These are phyloP conservation scores for Ennomos erosarius DNA, from an alignment of 2,888 invertebrate genomes.

Conservation along the genomic window DNA sequence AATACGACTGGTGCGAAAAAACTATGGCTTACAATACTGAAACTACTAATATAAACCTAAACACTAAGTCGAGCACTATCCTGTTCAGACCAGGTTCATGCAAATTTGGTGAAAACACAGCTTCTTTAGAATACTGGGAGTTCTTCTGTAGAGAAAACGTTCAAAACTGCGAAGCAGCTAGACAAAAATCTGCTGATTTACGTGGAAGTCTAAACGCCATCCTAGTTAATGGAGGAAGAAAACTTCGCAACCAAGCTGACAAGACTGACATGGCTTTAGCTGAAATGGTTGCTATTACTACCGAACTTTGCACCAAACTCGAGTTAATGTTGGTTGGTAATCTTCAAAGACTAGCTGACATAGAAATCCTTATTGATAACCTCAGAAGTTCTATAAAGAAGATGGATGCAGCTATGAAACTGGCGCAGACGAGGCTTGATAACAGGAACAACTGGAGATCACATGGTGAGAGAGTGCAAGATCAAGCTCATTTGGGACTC, in stretches of 20 bases:
- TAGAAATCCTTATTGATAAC: conserved; percentile 90
- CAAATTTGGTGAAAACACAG: conserved; percentile 90
- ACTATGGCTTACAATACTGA: conserved; percentile 92
- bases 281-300: conserved; percentile 90
- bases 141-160: conserved; percentile 92
- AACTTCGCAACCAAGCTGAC: conserved; percentile 93
- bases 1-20: conserved; percentile 97
- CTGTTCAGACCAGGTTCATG: conserved; percentile 93
- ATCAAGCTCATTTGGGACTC: conserved; percentile 91
- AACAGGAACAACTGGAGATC: conserved; percentile 90
- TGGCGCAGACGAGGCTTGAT: conserved; percentile 94
- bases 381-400: conserved; percentile 88
- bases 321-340: conserved; percentile 89
- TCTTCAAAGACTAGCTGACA: conserved; percentile 90
- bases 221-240: conserved; percentile 90
- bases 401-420: conserved; percentile 93
- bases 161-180: conserved; percentile 89
- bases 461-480: conserved; percentile 93
- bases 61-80: conserved; percentile 88
- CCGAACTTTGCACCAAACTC: conserved; percentile 89
- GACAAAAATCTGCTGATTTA: conserved; percentile 90
- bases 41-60: conserved; percentile 87
- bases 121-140: conserved; percentile 91
- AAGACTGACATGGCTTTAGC: conserved; percentile 91
- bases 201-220: conserved; percentile 90